These are phyloP conservation scores for Halcyon chelicuti DNA, from an alignment of 2,797 vertebrate species.

Conservation along the genomic window DNA sequence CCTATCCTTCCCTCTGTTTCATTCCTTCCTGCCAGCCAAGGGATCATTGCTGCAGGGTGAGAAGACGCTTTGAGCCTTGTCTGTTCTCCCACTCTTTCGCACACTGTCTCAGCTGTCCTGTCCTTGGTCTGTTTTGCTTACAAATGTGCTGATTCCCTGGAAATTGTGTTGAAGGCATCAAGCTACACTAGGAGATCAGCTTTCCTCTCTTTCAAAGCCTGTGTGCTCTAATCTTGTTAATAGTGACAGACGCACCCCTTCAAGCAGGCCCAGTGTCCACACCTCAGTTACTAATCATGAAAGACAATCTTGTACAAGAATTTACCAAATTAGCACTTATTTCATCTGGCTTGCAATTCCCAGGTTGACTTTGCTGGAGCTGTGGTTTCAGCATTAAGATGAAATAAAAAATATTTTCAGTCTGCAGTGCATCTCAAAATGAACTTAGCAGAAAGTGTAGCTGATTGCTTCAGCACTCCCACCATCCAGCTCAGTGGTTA, in stretches of 20 bases:
- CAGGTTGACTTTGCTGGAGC: background rate
- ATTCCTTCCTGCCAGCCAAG: background rate
- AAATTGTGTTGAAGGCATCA: slow-evolving; percentile 61
- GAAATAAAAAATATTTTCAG: background rate
- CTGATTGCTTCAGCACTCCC: slow-evolving; percentile 10
- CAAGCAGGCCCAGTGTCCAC: background rate
- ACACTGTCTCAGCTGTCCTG: background rate
- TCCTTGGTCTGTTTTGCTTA: slow-evolving; percentile 13
- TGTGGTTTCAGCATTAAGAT: slow-evolving; percentile 15
- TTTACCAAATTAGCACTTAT: slow-evolving; percentile 65
- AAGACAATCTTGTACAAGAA: slow-evolving; percentile 53
- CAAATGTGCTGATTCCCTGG: slow-evolving; percentile 24
- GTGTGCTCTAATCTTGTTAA: slow-evolving; percentile 52
- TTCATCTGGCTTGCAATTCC: slow-evolving; percentile 23
- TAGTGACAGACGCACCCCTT: slow-evolving; percentile 34
- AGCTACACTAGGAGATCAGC: slow-evolving; percentile 44
- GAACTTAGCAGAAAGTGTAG: slow-evolving; percentile 6
- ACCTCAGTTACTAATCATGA: slow-evolving; percentile 47
- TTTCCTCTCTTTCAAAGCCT: slow-evolving; percentile 51
- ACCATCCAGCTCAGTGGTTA: background rate
- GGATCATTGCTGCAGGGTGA: background rate
- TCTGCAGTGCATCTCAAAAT: background rate
- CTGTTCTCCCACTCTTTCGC: background rate
- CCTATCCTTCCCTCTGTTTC: background rate
- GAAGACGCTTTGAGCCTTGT: background rate